Conservation (phyloP, 2,797 vertebrate genomes). For the Anabacerthia variegaticeps region DNA sequence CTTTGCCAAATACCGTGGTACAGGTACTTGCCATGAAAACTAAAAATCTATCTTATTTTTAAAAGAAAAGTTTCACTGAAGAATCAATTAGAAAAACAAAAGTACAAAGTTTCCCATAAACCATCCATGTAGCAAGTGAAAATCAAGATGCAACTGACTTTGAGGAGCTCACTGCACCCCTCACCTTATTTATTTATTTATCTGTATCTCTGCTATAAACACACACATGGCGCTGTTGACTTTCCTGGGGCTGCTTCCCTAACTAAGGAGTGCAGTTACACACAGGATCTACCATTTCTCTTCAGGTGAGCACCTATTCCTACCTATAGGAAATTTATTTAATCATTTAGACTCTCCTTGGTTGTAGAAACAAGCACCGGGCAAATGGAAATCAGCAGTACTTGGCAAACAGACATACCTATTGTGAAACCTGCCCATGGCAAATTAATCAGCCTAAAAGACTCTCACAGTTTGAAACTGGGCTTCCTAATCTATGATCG, state of each 20-base stretch:
- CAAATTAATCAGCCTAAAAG: slow-evolving; percentile 21
- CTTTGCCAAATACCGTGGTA: neutral
- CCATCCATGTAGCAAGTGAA: accelerated
- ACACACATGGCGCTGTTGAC: neutral
- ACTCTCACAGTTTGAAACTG: neutral
- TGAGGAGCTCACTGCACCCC: neutral
- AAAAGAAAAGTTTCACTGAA: neutral
- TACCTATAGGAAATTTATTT: neutral
- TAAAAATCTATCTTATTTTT: neutral
- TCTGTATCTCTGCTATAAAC: neutral
- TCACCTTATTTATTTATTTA: neutral
- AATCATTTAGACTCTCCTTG: neutral
- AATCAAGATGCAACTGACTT: neutral
- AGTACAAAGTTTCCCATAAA: neutral
- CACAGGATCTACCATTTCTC: neutral
- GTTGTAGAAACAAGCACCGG: neutral
- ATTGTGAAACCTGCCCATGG: neutral
- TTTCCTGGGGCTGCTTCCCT: neutral
- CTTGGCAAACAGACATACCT: neutral
- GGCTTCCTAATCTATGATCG: neutral
- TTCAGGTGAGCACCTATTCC: neutral
- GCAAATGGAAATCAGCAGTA: neutral
- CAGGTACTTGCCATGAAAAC: neutral
- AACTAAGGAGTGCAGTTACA: neutral
- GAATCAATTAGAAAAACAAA: neutral